Percentiles rank a stretch among this genome's conserved stretches.
phyloP scores from a whole-genome alignment of 2,113 vertebrate genomes.

The Oryzias woworae region DNA sequence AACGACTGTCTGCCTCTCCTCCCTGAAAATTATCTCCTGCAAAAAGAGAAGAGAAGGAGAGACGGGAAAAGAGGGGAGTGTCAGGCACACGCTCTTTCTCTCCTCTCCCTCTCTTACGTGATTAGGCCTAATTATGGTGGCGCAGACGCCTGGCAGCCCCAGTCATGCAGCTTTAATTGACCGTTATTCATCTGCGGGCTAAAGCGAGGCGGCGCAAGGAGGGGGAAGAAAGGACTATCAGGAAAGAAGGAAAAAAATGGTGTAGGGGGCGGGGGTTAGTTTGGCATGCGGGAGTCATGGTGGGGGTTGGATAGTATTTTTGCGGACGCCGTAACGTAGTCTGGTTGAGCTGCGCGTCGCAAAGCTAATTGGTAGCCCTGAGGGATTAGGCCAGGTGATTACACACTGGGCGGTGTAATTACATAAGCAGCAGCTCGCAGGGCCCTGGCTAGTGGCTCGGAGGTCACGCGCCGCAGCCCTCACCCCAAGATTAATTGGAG shows the following conservation, averaged over 20 bases:
- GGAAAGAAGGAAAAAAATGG: conserved; percentile 21
- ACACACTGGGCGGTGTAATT: conserved; percentile 96
- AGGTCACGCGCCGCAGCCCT: conserved; percentile 88
- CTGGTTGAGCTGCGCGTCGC: conserved; percentile 73
- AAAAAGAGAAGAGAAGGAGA: conserved; percentile 73
- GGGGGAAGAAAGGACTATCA: conserved; percentile 76
- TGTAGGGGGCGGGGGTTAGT: conserved; percentile 45
- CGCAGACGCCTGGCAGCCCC: conserved; percentile 86
- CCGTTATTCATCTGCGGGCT: conserved; percentile 89
- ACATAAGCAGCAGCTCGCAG: conserved; percentile 93
- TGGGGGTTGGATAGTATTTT: conserved; percentile 68
- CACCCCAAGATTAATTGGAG: conserved; percentile 98
- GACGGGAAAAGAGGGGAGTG: conserved; percentile 59
- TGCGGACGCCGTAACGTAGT: conserved; percentile 51
- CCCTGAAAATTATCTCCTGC: conserved; percentile 85
- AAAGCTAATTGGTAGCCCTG: conserved; percentile 90
- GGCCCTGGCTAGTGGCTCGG: conserved; percentile 83
- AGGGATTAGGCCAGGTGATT: conserved; percentile 93
- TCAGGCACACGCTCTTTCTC: conserved; percentile 68
- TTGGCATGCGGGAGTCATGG: conserved; percentile 52
- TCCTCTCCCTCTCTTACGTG: conserved; percentile 68
- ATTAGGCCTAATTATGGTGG: conserved; percentile 96
- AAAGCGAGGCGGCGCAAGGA: conserved; percentile 70
- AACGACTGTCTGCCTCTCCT: conserved; percentile 79
- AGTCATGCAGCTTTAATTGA: conserved; percentile 89